phyloP scores from a whole-genome alignment of 2,888 invertebrate species.

The Metacarcinus magister region DNA sequence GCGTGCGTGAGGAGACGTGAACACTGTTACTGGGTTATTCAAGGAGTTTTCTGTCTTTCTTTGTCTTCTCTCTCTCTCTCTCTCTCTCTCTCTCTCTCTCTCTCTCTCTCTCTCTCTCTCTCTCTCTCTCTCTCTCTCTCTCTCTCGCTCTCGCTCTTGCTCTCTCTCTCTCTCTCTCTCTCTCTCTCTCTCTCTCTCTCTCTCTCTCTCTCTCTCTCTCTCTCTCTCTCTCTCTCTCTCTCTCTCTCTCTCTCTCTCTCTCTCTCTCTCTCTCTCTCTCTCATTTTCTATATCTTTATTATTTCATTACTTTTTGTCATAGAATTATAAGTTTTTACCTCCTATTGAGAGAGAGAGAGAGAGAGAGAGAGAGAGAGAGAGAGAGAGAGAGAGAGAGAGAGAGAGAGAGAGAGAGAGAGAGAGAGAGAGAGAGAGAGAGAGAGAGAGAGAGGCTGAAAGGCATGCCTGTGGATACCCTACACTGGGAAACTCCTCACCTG shows the following conservation, averaged over 20 bases:
- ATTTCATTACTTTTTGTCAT: not conserved
- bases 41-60: not conserved
- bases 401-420: not conserved
- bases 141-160: too few species aligned
- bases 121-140: not conserved
- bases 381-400: not conserved
- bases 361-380: slow-evolving; percentile 2
- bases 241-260: slow-evolving; percentile 45
- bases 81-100: not conserved
- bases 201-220: slow-evolving; percentile 20
- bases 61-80: not conserved
- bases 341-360: not conserved
- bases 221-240: slow-evolving; percentile 37
- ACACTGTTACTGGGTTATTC: not conserved
- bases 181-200: not conserved
- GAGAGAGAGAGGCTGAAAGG: not conserved
- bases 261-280: not conserved
- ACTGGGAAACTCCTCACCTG: too few species aligned
- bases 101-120: not conserved
- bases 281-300: not conserved
- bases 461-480: too few species aligned
- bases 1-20: slow-evolving; percentile 13
- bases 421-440: not conserved
- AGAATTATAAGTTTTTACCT: not conserved
- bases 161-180: not conserved